Evolutionary conservation across 2,113 vertebrate genomes (phyloP), one percentile per base, ranked within the genome.

Genomic region (Cebidichthys violaceus): DNA sequence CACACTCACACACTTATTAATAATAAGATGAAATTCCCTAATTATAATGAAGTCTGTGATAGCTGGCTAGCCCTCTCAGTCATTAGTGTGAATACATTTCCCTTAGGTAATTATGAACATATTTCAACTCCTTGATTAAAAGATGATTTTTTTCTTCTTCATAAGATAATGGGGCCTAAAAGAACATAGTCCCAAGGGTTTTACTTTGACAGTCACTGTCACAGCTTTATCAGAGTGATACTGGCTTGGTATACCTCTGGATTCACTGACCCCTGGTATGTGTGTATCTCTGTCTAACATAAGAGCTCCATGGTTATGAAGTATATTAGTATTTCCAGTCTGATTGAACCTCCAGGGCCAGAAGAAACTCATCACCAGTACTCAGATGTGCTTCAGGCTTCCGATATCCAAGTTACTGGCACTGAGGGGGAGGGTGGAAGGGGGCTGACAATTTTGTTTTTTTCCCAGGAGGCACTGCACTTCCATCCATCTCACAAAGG

Each of bases 101-200:
- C 91, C 89, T 86, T 71, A 83, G 88, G 89, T 92, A 89, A 91
- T 92, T 92, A 90, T 71, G 79, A 86, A 85, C 83, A 90, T 91
- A 86, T 92, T 90, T 92, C 88, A 88, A 69, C 67, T 41, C 74
- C 74, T 52, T 90, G 88, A 92, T 90, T 92, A 88, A 92, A 90
- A 86, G 83, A 91, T 89, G 83, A 91, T 75, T 87, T 74, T 60
- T 60, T 73, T 54, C 52, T 70, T 67, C 60, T 74, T 82, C 43
- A 31, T 31, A 39, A 77, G 68, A 83, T 89, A 82, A 91, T 47
- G 64, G 62, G 67, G 47, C 71, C 71, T 70, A 82, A 35, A 74
- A 59, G 79, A 81, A 82, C 75, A 57, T n/a, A 13, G 61, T 79
- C 70, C 17, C 24, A 43, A 17, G 41, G 73, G 62, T 62, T 75